Percentiles rank a stretch among this genome's conserved stretches.
Conservation (phyloP, 2,797 vertebrate genomes). For the Orestias chungarensis region DNA sequence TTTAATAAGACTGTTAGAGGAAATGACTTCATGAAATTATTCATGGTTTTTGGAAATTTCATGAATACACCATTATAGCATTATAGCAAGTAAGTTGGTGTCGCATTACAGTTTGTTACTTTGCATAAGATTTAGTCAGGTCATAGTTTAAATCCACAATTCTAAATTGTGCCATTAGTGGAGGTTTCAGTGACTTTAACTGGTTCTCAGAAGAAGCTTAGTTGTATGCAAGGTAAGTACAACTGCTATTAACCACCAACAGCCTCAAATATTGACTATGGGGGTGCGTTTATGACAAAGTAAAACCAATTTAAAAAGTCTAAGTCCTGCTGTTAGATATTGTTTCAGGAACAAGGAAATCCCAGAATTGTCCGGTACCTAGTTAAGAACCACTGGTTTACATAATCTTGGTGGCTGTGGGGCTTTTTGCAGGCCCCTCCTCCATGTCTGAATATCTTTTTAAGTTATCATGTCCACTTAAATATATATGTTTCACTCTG, state of each 20-base stretch:
- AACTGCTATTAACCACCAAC: background rate
- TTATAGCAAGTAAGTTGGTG: constrained; percentile 22
- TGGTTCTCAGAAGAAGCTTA: background rate
- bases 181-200: background rate
- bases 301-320: background rate
- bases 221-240: background rate
- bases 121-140: background rate
- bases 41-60: background rate
- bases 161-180: background rate
- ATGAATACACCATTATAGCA: constrained; percentile 2
- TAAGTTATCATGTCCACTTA: background rate
- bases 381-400: constrained; percentile 21
- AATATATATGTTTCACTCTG: background rate
- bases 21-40: background rate
- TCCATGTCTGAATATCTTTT: background rate
- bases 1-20: background rate
- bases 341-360: background rate
- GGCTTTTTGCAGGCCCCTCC: constrained; percentile 21
- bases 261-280: no score
- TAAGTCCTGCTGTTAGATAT: background rate
- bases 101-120: constrained; percentile 38
- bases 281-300: background rate
- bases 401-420: constrained; percentile 80
- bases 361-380: background rate
- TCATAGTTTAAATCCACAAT: background rate